Base-by-base conservation (phyloP, 2,888 invertebrate genomes). In the Drosophila pullipes region DNA sequence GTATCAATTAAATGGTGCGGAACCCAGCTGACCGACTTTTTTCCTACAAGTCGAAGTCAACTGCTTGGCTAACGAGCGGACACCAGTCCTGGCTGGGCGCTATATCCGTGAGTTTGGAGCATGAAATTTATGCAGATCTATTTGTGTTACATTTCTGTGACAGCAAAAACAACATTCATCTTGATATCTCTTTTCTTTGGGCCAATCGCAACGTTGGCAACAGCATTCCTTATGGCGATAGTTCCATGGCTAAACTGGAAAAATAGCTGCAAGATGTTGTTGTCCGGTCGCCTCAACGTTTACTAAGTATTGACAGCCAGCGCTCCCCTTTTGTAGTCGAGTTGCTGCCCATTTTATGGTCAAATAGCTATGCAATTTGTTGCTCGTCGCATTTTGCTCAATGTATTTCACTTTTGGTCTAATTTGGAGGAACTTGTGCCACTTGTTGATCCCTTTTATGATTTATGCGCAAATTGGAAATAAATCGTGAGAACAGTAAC, bases 81-180 rank as follows among this genome's bases (percentile, higher is more conserved):
- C 78, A 75, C 69, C 79, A 28, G 61, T 72, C 63, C 68, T 68
- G 73, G 16, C 50, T 50, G 39, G 49, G 54, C 53, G 54, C 44
- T 47, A 77, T 72, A 76, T 77, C 73, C 62, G 61, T 41, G 50
- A 37, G 72, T 44, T 64, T 62, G 52, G n/a, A 54, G 63, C 80
- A 77, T 79, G 73, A 70, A 76, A 80, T 80, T 76, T 80, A 80
- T 80, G 89, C 78, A 85, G 82, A 87, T 89, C 89, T 87, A 85
- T 89, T 84, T 89, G 81, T 89, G 83, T 84, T 89, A 78, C 87
- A 89, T 76, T 86, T 86, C 71, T 44, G 59, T 71, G 71, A 25
- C 61, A 54, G 50, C 60, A 41, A 53, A 66, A 75, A 55, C 73
- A 69, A 25, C 55, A 60, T 47, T 47, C 25, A 47, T 35, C 72